Evolutionary conservation across 2,113 vertebrate species (phyloP).

Genomic region (Thunnus maccoyii): DNA sequence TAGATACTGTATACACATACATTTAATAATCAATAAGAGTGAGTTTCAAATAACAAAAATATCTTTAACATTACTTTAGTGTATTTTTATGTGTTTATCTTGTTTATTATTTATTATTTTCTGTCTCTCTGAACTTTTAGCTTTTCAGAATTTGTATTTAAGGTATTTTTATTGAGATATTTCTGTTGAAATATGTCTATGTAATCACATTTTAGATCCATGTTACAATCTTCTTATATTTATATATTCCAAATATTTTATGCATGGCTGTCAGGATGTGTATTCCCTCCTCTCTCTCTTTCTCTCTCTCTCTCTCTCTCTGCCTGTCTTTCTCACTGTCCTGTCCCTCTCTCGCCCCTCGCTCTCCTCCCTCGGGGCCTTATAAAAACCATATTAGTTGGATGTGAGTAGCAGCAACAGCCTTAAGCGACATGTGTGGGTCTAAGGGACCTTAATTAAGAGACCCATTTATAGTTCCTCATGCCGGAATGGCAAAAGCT

Average conservation of each 20-base stretch:
- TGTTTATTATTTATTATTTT: too few relatives aligned
- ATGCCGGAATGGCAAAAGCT: slow-evolving; percentile 27
- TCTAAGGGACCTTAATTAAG: slow-evolving; percentile 70
- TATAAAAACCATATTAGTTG: slow-evolving; percentile 61
- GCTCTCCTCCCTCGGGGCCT: slow-evolving; percentile 28
- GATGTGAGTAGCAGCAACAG: slow-evolving; percentile 57
- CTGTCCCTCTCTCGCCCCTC: slow-evolving; percentile 4
- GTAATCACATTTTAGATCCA: too few relatives aligned
- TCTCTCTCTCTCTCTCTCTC: not conserved
- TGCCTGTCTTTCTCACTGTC: not conserved
- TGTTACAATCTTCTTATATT: not conserved
- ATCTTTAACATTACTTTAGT: too few relatives aligned
- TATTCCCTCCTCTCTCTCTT: not conserved
- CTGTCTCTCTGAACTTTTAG: too few relatives aligned
- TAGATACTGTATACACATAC: too few relatives aligned
- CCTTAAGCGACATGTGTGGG: slow-evolving; percentile 52
- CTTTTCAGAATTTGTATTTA: too few relatives aligned
- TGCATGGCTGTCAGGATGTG: not conserved
- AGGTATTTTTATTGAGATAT: too few relatives aligned
- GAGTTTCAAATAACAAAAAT: too few relatives aligned
- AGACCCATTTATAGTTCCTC: slow-evolving; percentile 64
- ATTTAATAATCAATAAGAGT: too few relatives aligned
- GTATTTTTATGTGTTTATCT: too few relatives aligned
- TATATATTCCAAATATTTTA: not conserved
- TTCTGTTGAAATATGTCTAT: too few relatives aligned